Evolutionary conservation across 2,113 vertebrate species (phyloP).

Genomic region (Fulica atra): DNA sequence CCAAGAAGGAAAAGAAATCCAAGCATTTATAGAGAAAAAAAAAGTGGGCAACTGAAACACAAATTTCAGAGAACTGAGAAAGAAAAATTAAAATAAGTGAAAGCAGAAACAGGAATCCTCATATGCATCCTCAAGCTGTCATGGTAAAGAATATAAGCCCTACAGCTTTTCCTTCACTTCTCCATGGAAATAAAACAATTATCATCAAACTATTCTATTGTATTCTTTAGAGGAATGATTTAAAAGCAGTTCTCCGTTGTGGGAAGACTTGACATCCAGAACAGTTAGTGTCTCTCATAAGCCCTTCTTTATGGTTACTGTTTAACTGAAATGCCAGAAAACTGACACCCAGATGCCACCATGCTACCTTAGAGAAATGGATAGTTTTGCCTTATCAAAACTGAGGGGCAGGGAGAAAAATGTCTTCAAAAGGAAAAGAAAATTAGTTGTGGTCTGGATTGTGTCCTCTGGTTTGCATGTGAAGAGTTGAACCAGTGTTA

Average conservation of each 20-base stretch:
- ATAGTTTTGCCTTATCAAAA: neutral
- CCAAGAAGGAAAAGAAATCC: neutral
- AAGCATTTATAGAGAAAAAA: neutral
- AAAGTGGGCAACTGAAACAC: neutral
- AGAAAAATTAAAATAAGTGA: neutral
- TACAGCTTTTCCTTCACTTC: conserved; percentile 26
- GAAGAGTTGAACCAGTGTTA: neutral
- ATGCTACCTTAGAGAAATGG: neutral
- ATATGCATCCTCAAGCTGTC: neutral
- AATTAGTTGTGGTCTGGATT: neutral
- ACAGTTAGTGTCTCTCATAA: neutral
- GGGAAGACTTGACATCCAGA: conserved; percentile 15
- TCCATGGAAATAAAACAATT: conserved; percentile 56
- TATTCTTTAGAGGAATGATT: conserved; percentile 38
- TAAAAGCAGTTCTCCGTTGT: conserved; percentile 1
- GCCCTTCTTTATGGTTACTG: neutral
- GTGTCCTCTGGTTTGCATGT: neutral
- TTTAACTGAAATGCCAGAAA: neutral
- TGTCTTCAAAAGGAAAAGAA: neutral
- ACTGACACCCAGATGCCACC: neutral
- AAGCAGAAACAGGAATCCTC: neutral
- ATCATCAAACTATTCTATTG: conserved; percentile 17
- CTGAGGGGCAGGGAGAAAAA: neutral
- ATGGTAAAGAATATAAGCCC: neutral
- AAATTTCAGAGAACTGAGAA: neutral